A percentile compares a stretch with the other conserved stretches of the same genome.
Evolutionary conservation across 1,140 invertebrate genomes (phyloP).

Genomic region (Charaxes varanes): DNA sequence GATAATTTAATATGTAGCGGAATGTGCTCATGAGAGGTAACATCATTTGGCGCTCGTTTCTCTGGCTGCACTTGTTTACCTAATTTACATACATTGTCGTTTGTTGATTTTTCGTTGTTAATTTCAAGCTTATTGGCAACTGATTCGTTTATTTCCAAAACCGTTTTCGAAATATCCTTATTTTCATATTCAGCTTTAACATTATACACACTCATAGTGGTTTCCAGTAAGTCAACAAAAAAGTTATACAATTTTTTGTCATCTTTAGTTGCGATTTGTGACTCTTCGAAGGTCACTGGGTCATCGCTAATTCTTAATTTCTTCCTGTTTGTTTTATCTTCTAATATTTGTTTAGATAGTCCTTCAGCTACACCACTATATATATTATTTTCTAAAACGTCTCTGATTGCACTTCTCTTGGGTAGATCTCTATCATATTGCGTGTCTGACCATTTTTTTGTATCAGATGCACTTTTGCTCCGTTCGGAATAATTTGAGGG

Average conservation of each 20-base stretch:
- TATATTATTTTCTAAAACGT: constrained; percentile 15
- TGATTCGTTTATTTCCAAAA: constrained; percentile 31
- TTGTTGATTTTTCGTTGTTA: constrained; percentile 1
- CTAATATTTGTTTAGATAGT: constrained; percentile 25
- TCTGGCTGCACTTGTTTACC: background rate
- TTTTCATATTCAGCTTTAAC: constrained; percentile 12
- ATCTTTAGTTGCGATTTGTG: constrained; percentile 16
- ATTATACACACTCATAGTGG: constrained; percentile 36
- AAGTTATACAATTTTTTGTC: constrained; percentile 37
- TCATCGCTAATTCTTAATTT: constrained; percentile 24
- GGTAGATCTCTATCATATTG: constrained; percentile 1
- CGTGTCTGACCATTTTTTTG: constrained; percentile 2
- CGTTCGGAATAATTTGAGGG: constrained; percentile 31
- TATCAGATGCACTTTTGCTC: background rate
- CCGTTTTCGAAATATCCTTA: constrained; percentile 13
- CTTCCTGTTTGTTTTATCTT: constrained; percentile 17
- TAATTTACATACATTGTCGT: background rate
- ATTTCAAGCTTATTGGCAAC: constrained; percentile 32
- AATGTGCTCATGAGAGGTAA: background rate
- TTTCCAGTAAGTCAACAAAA: constrained; percentile 45
- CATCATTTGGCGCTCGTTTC: background rate
- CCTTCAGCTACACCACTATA: constrained; percentile 15
- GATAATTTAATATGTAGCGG: background rate
- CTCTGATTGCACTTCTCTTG: constrained; percentile 6
- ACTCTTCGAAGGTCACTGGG: constrained; percentile 24